Percentiles rank a stretch among this genome's conserved stretches.
Evolutionary conservation across 2,797 vertebrate genomes (phyloP).

Genomic region (Lacerta agilis): DNA sequence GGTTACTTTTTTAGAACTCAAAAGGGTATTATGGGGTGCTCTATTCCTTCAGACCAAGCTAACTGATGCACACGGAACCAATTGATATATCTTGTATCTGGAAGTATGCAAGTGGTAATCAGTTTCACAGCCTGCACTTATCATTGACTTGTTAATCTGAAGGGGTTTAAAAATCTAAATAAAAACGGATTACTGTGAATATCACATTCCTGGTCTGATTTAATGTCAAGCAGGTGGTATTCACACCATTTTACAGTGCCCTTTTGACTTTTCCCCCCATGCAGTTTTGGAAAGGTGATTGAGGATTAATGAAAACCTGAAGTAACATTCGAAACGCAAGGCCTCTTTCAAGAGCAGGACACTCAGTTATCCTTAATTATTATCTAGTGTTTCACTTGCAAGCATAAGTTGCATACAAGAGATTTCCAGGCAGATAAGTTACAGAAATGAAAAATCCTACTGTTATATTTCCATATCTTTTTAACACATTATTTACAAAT

Average conservation of each 20-base stretch:
- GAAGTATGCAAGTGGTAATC: slow-evolving; percentile 11
- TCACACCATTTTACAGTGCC: slow-evolving; percentile 4
- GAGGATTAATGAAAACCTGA: not conserved
- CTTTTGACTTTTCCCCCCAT: not conserved
- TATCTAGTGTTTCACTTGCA: slow-evolving; percentile 2
- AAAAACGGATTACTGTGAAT: not conserved
- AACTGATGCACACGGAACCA: not conserved
- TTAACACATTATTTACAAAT: slow-evolving; percentile 3
- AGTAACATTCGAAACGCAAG: slow-evolving; percentile 8
- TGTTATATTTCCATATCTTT: not conserved
- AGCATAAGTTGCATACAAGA: not conserved
- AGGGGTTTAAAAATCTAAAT: slow-evolving; percentile 33
- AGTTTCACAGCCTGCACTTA: not conserved
- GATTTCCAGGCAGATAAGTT: not conserved
- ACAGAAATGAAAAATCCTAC: not conserved
- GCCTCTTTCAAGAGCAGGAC: not conserved
- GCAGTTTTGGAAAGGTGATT: slow-evolving; percentile 15
- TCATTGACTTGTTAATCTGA: slow-evolving; percentile 31
- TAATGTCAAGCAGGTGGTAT: slow-evolving; percentile 6
- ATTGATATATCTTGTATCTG: not conserved
- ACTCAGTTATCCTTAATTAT: slow-evolving; percentile 20
- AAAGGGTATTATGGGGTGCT: not conserved
- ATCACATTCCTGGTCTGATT: not conserved
- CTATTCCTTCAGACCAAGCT: not conserved
- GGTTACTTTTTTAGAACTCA: not conserved